phyloP scores from a whole-genome alignment of 2,797 vertebrate genomes.

The Scolopax bukidnonensis region DNA sequence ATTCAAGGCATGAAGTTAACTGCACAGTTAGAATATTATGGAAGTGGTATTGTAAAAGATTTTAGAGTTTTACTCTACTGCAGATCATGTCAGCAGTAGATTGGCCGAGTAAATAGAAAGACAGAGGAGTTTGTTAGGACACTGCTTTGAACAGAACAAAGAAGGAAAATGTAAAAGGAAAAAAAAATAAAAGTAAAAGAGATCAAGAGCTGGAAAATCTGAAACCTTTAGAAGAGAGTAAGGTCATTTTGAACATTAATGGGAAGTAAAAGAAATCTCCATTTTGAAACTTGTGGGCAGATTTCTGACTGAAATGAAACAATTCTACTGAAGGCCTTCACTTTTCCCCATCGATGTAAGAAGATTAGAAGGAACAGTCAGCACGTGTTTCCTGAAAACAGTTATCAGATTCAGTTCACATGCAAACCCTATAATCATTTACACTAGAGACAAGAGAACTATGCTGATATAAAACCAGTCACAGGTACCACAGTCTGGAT shows the following conservation, averaged over 20 bases:
- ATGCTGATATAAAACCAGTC: not conserved
- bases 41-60: not conserved
- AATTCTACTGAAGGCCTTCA: not conserved
- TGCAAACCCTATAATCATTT: not conserved
- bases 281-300: not conserved
- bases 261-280: not conserved
- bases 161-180: not conserved
- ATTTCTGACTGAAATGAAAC: not conserved
- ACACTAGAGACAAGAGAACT: not conserved
- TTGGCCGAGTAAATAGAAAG: not conserved
- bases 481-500: not conserved
- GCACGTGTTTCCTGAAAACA: not conserved
- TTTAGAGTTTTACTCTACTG: not conserved
- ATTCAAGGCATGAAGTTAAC: not conserved
- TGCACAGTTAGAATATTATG: not conserved
- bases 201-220: not conserved
- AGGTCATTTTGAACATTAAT: not conserved
- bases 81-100: not conserved
- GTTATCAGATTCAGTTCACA: not conserved
- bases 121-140: not conserved
- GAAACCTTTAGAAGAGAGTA: not conserved
- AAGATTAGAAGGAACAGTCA: not conserved
- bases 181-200: not conserved
- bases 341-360: not conserved
- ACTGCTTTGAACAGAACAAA: not conserved